Evolutionary conservation across 2,113 vertebrate genomes (phyloP).

Genomic region (Diglossa brunneiventris): DNA sequence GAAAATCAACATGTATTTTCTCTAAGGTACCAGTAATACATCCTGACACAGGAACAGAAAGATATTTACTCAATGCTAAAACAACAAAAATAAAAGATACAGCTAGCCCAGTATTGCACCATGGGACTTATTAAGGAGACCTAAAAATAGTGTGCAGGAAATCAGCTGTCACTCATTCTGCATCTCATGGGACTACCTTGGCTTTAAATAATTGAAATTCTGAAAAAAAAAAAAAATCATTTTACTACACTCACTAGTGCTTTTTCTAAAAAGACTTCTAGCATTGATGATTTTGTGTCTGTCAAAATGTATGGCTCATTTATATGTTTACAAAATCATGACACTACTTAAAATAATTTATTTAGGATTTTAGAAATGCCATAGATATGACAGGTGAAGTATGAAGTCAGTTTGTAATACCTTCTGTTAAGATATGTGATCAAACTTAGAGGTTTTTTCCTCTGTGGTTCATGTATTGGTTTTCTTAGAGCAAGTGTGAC

Average conservation of each 20-base stretch:
- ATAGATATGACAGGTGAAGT: background rate
- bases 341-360: background rate
- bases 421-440: background rate
- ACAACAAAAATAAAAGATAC: background rate
- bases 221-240: background rate
- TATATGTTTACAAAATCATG: background rate
- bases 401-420: background rate
- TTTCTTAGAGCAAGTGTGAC: background rate
- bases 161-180: background rate
- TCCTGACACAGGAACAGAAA: background rate
- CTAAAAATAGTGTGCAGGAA: background rate
- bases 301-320: background rate
- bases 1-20: background rate
- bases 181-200: background rate
- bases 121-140: background rate
- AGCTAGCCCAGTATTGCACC: background rate
- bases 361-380: background rate
- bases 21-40: background rate
- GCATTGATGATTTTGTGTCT: background rate
- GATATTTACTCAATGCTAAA: too few species aligned
- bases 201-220: background rate
- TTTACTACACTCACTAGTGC: background rate
- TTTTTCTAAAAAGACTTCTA: background rate
- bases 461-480: background rate
- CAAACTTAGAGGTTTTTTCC: background rate